Evolutionary conservation across 35 echinoderm and acorn worm species (phyloP), one percentile per base, ranked within the genome.

Genomic region (Heliocidaris erythrogramma): DNA sequence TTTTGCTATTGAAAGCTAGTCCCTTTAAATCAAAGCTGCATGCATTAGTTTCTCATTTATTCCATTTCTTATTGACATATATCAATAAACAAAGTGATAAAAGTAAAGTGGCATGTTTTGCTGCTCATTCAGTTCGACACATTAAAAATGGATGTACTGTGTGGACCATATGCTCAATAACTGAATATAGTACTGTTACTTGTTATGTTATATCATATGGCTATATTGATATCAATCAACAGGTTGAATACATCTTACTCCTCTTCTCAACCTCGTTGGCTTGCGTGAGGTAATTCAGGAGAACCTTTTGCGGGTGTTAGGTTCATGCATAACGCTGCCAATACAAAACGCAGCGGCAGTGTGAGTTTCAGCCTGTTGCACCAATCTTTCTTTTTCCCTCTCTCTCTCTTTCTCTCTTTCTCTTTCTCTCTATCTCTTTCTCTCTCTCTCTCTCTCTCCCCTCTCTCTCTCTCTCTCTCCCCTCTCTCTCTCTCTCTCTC

Each of bases 211-310:
- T 42, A 42, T 42, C 6, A 71, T 78, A 78, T 24, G 27, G 21
- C 65, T 24, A 78, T 78, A 78, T 78, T 78, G 65, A 78, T 78
- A 78, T 78, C 65, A 78, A 78, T 78, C 65, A 78, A 78, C 65
- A 21, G 65, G 27, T n/a, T 8, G n/a, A 78, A 78, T 21, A 78
- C 7, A 24, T 78, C 18, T 78, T 78, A 78, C 27, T 78, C 65
- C 65, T 27, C 65, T 78, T n/a, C 65, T 78, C 18, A 78, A 78
- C 27, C 65, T 78, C 14, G 4, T 24, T 27, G 21, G 27, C 65
- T n/a, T 78, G 21, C 7, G 65, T 78, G 65, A 78, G 18, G 65
- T 78, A 78, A 78, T 78, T 21, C 21, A 21, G 65, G 65, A 78
- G 65, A 78, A 27, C 18, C 65, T 24, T n/a, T 17, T 78, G 21